Evolutionary conservation across 2,888 invertebrate species (phyloP), one percentile per base, ranked within the genome.

Genomic region (Lepidochitona cinerea): DNA sequence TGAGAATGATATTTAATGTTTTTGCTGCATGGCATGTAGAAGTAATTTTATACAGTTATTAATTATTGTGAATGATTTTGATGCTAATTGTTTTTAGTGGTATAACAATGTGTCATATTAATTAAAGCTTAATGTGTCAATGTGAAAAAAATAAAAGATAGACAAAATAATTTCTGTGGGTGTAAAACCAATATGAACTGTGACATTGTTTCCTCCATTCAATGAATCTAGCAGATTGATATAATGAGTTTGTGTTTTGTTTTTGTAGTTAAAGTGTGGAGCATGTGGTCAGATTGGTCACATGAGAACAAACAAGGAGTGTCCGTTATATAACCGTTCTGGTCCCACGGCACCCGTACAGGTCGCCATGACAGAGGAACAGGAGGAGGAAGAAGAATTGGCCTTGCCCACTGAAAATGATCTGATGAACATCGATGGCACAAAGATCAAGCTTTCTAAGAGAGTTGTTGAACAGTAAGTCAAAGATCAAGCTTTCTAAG

Each of bases 221-320:
- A n/a, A n/a, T n/a, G n/a, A n/a, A n/a, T n/a, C n/a, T n/a, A n/a
- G n/a, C n/a, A n/a, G n/a, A n/a, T n/a, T n/a, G n/a, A n/a, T n/a
- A n/a, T 41, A 18, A 41, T 41, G 41, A 41, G 41, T 41, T 41
- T 41, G 18, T 12, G 9, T 18, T 18, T 41, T 41, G 9, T 18
- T 72, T 23, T 77, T 81, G 1, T 84, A 92, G 92, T 92, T 98
- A 75, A 95, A 97, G 92, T 99, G 99, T 91, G 98, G 98, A 12
- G 98, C 98, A 9, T 99, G 99, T 91, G 98, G 98, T 9, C 96
- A 89, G 53, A 92, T 93, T 32, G 94, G 94, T 12, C 94, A 94
- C 88, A 94, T 94, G 94, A 90, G 98, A 71, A 99, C 99, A 0
- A 99, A 99, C 92, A 98, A 98, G 90, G 96, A 98, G 14, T 99